These are phyloP conservation scores for Perca schrenkii DNA, from an alignment of 2,113 vertebrate genomes.

Conservation along the genomic window DNA sequence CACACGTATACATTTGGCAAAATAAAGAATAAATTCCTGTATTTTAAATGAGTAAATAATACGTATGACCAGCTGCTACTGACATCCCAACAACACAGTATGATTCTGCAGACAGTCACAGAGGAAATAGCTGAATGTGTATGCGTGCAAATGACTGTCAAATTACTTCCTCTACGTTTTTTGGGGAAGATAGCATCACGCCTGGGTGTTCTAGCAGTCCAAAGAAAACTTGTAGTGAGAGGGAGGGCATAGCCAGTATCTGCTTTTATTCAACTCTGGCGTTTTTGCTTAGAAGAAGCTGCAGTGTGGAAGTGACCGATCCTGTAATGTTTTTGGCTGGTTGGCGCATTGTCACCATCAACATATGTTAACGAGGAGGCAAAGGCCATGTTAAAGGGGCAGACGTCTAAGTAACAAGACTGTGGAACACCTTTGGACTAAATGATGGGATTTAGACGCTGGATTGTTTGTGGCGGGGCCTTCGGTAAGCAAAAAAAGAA, in stretches of 20 bases:
- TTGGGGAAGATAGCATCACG: constrained; percentile 76
- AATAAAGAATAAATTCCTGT: neutral
- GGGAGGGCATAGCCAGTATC: neutral
- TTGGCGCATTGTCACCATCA: neutral
- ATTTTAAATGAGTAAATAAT: neutral
- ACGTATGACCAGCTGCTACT: neutral
- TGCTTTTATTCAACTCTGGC: constrained; percentile 1
- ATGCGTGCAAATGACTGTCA: constrained; percentile 56
- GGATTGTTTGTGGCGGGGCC: constrained; percentile 84
- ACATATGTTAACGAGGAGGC: neutral
- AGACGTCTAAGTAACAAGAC: constrained; percentile 15
- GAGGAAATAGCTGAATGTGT: constrained; percentile 82
- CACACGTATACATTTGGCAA: neutral
- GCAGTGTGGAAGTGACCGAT: neutral
- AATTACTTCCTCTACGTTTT: constrained; percentile 81
- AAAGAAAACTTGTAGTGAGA: constrained; percentile 7
- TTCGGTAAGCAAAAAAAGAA: constrained; percentile 78
- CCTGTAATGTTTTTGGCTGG: neutral
- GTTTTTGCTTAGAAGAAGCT: neutral
- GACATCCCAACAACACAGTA: constrained; percentile 15
- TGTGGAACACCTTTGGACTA: constrained; percentile 32
- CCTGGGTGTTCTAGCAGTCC: constrained; percentile 43
- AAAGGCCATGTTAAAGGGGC: constrained; percentile 19
- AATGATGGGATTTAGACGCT: constrained; percentile 85
- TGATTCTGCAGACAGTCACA: constrained; percentile 27